phyloP scores from a whole-genome alignment of 2,888 invertebrate genomes.

The Drosophila prolongata region DNA sequence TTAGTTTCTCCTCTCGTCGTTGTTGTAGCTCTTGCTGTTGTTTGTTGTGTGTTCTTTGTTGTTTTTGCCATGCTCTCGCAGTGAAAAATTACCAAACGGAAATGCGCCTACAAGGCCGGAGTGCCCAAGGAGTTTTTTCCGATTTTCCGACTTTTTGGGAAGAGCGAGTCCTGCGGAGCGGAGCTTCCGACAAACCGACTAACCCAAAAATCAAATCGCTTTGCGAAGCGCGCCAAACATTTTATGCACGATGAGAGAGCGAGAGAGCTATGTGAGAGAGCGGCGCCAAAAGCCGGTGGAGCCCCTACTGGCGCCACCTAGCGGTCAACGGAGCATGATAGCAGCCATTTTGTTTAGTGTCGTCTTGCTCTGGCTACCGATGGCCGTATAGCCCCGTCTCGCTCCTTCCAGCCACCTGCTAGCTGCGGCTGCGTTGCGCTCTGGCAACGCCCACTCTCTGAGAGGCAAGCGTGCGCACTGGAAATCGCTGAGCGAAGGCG shows the following conservation, averaged over 20 bases:
- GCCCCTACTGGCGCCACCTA: slow-evolving; percentile 81
- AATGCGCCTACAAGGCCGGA: slow-evolving; percentile 54
- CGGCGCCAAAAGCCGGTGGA: slow-evolving; percentile 33
- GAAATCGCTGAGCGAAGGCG: slow-evolving; percentile 45
- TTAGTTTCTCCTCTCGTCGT: slow-evolving; percentile 32
- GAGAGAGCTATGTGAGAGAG: slow-evolving; percentile 34
- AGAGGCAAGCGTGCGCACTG: slow-evolving; percentile 69
- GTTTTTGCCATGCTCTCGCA: slow-evolving; percentile 38
- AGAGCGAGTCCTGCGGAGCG: slow-evolving; percentile 47
- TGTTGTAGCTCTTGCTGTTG: slow-evolving; percentile 10
- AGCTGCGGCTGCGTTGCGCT: slow-evolving; percentile 68
- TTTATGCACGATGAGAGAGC: slow-evolving; percentile 57
- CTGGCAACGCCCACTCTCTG: slow-evolving; percentile 78
- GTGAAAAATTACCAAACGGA: slow-evolving; percentile 75
- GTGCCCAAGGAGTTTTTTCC: slow-evolving; percentile 37
- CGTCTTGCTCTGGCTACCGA: slow-evolving; percentile 60
- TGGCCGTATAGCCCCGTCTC: slow-evolving; percentile 43
- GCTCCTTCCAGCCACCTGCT: slow-evolving; percentile 78
- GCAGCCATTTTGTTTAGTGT: slow-evolving; percentile 84
- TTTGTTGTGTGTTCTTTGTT: slow-evolving; percentile 11
- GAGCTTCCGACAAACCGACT: slow-evolving; percentile 67
- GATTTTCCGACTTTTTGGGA: slow-evolving; percentile 14
- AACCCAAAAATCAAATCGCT: slow-evolving; percentile 81
- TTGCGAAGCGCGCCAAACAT: slow-evolving; percentile 75
- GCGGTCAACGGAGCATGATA: slow-evolving; percentile 76